Conservation (phyloP, 2,113 vertebrate genomes). For the Paralichthys olivaceus region DNA sequence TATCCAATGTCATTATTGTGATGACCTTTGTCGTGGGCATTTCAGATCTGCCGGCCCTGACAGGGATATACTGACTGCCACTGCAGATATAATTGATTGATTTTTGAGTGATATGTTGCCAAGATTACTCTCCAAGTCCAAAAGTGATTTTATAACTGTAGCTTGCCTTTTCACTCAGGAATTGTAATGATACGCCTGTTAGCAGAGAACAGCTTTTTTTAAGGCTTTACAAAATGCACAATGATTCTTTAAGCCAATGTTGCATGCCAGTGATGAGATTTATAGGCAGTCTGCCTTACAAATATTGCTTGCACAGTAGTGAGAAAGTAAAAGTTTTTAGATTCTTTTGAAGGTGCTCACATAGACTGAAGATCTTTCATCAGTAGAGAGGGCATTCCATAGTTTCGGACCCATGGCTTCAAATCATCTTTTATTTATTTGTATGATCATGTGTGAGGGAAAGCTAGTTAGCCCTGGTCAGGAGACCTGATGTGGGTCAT, state of each 20-base stretch:
- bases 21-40: conserved; percentile 36
- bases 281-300: background rate
- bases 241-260: background rate
- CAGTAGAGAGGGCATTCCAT: no score
- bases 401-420: no score
- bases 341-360: no score
- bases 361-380: no score
- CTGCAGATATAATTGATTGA: conserved; percentile 9
- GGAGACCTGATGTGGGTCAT: no score
- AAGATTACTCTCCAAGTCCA: background rate
- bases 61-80: conserved; percentile 17
- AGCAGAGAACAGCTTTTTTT: background rate
- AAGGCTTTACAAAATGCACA: no score
- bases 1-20: conserved; percentile 48
- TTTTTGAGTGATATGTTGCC: background rate
- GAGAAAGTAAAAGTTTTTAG: no score
- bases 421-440: no score
- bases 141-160: background rate
- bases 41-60: conserved; percentile 7
- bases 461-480: no score
- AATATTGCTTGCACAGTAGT: no score
- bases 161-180: background rate
- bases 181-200: background rate
- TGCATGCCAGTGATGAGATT: background rate
- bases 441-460: no score